Evolutionary conservation across 2,888 invertebrate species (phyloP).

Genomic region (Cephus sareptanus): DNA sequence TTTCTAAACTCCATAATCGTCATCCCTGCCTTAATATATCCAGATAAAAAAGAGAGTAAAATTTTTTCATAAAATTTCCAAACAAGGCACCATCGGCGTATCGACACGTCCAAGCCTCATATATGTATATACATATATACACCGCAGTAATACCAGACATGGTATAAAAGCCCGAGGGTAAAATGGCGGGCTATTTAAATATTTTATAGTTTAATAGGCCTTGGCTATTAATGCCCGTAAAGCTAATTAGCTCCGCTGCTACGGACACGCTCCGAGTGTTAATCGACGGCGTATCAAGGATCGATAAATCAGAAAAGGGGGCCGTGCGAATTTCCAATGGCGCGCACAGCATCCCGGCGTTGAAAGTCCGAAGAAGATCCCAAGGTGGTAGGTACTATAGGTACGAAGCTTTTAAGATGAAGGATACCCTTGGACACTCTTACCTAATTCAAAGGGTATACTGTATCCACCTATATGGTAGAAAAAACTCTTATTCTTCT

Average conservation of each 20-base stretch:
- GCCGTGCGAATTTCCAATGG: background rate
- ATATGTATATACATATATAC: background rate
- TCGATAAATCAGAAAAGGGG: slow-evolving; percentile 27
- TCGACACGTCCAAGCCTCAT: background rate
- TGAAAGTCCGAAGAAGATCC: background rate
- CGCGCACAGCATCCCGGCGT: background rate
- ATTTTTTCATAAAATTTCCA: background rate
- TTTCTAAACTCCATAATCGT: background rate
- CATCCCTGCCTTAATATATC: background rate
- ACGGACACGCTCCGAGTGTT: slow-evolving; percentile 37
- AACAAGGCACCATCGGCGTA: background rate
- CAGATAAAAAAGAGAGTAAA: background rate
- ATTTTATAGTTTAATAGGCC: slow-evolving; percentile 54
- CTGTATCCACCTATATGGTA: background rate
- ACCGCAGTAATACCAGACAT: background rate
- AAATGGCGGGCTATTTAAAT: slow-evolving; percentile 49
- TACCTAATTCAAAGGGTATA: background rate
- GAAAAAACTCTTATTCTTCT: background rate
- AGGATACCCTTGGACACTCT: background rate
- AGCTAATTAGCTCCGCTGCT: slow-evolving; percentile 47
- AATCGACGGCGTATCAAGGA: slow-evolving; percentile 42
- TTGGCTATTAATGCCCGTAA: slow-evolving; percentile 52
- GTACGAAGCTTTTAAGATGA: background rate
- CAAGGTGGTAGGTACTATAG: background rate
- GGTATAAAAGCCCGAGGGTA: background rate